Conservation (phyloP, 2,113 vertebrate genomes). For the Ammospiza caudacuta region DNA sequence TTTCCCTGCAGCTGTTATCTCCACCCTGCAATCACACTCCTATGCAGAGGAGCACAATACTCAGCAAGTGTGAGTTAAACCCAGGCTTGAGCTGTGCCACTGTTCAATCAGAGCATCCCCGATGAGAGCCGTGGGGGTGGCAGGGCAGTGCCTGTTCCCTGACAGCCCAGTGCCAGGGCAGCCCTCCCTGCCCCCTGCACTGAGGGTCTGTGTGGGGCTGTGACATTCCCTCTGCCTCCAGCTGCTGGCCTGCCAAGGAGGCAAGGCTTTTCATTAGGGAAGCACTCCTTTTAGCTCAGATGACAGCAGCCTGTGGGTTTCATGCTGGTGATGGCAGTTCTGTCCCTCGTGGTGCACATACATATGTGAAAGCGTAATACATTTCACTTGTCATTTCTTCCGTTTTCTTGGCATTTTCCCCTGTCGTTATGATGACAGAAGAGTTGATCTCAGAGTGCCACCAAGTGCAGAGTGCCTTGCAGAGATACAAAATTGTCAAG, state of each 20-base stretch:
- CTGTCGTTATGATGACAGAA: not conserved
- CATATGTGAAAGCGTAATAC: not conserved
- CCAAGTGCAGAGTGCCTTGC: not conserved
- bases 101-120: not conserved
- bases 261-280: not conserved
- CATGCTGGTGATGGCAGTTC: not conserved
- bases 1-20: not conserved
- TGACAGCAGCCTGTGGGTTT: not conserved
- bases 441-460: not conserved
- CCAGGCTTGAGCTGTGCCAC: not conserved
- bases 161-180: not conserved
- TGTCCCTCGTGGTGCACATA: not conserved
- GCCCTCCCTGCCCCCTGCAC: not conserved
- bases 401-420: not conserved
- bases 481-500: not conserved
- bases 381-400: slow-evolving; percentile 2
- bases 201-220: rapidly evolving
- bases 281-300: not conserved
- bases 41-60: not conserved
- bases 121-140: not conserved
- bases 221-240: not conserved
- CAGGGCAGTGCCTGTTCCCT: not conserved
- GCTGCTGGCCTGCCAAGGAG: not conserved
- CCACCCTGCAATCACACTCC: not conserved
- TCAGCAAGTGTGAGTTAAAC: not conserved